These are phyloP conservation scores for Actenoides hombroni DNA, from an alignment of 2,113 vertebrate genomes.

Conservation along the genomic window DNA sequence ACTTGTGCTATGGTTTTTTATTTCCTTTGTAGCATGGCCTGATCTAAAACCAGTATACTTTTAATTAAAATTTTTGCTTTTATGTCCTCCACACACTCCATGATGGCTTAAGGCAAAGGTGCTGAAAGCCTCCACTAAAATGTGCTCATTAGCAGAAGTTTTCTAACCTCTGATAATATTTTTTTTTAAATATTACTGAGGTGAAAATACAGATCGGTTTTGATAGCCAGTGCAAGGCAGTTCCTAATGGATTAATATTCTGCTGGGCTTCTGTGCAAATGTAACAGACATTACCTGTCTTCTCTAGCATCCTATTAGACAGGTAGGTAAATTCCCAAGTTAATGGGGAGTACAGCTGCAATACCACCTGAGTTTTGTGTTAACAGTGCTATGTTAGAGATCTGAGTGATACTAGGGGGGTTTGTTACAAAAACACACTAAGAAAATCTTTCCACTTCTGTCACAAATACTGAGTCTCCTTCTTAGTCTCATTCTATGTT, in stretches of 20 bases:
- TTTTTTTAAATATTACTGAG: not conserved
- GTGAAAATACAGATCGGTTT: not conserved
- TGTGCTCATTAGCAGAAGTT: not conserved
- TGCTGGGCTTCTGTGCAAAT: not conserved
- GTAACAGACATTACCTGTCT: not conserved
- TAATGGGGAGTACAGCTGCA: rapidly evolving
- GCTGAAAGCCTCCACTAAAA: not conserved
- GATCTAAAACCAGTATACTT: not conserved
- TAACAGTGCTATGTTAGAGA: not conserved
- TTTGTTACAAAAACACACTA: not conserved
- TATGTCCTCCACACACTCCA: not conserved
- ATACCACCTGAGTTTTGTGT: rapidly evolving
- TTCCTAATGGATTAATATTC: not conserved
- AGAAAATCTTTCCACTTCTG: not conserved
- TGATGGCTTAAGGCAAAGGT: not conserved
- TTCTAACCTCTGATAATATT: not conserved
- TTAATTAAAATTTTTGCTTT: not conserved
- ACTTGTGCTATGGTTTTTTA: not conserved
- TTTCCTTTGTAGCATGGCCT: not conserved
- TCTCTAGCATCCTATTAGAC: not conserved
- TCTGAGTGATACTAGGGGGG: not conserved
- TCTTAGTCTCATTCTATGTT: not conserved
- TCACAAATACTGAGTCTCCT: not conserved
- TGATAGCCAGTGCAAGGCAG: not conserved
- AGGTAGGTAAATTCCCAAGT: not conserved